A percentile compares a stretch with the other conserved stretches of the same genome.
Evolutionary conservation across 2,888 invertebrate species (phyloP).

Genomic region (Nemotelus pantherinus): DNA sequence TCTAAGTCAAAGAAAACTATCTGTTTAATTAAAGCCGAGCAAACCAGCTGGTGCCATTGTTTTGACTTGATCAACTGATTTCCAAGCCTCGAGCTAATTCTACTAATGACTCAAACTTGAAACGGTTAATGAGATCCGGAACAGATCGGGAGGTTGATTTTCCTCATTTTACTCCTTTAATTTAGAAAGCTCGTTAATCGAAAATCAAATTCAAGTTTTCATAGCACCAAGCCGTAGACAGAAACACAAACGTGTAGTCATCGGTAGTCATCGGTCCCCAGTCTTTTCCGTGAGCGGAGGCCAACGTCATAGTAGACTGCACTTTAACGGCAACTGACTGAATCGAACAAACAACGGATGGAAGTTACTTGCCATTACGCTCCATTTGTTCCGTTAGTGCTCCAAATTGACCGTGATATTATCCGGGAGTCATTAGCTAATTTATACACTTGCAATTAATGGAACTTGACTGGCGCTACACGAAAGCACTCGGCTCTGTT

Average conservation of each 20-base stretch:
- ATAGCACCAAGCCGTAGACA: background rate
- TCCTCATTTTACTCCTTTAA: background rate
- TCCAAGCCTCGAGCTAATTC: background rate
- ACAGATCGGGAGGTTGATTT: background rate
- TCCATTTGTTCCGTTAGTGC: constrained; percentile 31
- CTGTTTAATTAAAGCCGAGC: too few relatives aligned
- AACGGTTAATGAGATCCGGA: background rate
- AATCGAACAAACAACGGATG: background rate
- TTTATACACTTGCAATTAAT: constrained; percentile 46
- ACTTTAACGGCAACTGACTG: background rate
- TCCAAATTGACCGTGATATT: constrained; percentile 41
- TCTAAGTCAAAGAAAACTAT: too few relatives aligned
- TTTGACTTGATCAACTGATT: background rate
- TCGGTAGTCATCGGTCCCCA: background rate
- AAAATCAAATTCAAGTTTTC: background rate
- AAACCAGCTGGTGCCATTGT: too few relatives aligned
- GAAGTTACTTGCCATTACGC: constrained; percentile 24
- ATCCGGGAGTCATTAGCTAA: constrained; percentile 46
- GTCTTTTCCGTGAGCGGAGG: background rate
- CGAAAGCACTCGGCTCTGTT: background rate
- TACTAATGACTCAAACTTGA: background rate
- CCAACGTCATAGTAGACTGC: constrained; percentile 3
- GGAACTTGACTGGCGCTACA: constrained; percentile 27
- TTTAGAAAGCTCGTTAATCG: constrained; percentile 12
- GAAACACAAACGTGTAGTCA: background rate